These are phyloP conservation scores for Chironomus tepperi DNA, from an alignment of 1,140 invertebrate genomes.

Conservation along the genomic window DNA sequence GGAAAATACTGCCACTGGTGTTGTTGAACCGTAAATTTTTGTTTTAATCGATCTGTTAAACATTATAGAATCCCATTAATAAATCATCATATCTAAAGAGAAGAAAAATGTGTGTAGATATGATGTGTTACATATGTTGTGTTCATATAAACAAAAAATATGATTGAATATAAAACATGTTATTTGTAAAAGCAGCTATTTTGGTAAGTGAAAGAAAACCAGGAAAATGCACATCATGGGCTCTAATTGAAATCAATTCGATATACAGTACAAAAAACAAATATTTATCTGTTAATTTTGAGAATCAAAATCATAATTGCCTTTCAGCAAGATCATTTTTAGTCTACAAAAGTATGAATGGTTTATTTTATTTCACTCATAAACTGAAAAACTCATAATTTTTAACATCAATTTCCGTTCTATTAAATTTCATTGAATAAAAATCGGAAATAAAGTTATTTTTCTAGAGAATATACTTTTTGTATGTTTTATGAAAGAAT, in stretches of 20 bases:
- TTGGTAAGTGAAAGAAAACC: no score
- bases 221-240: no score
- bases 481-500: background rate
- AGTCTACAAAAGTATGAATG: background rate
- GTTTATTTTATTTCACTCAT: background rate
- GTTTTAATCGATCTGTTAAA: background rate
- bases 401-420: constrained; percentile 6
- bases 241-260: no score
- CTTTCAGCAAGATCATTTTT: no score
- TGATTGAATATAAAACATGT: no score
- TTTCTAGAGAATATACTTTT: background rate
- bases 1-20: background rate
- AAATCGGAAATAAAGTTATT: constrained; percentile 16
- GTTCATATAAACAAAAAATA: no score
- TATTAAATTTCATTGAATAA: background rate
- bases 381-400: background rate
- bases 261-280: no score
- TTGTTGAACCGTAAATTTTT: background rate
- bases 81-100: background rate
- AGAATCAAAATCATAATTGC: no score
- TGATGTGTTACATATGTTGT: no score
- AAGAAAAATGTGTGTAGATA: no score
- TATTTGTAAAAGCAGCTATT: no score
- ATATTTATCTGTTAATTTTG: no score
- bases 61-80: background rate